A percentile compares a stretch with the other conserved stretches of the same genome.
These are phyloP conservation scores for Scortum barcoo DNA, from an alignment of 2,113 vertebrate genomes.

Conservation along the genomic window DNA sequence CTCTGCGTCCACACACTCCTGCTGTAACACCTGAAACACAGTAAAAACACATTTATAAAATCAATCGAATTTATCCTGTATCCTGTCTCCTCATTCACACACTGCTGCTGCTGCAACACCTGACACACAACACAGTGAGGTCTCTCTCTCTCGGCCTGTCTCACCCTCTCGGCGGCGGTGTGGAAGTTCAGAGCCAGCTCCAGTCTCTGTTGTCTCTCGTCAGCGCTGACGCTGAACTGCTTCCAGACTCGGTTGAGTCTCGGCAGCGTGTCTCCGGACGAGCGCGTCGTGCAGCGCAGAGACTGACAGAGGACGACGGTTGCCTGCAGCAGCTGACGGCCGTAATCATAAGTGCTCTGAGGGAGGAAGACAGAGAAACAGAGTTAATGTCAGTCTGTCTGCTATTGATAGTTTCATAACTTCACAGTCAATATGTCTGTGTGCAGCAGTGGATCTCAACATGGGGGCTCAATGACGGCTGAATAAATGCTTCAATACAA, in stretches of 20 bases:
- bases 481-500: no score
- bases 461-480: no score
- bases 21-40: conserved; percentile 88
- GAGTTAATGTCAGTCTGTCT: background rate
- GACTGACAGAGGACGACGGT: conserved; percentile 98
- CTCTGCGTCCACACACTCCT: conserved; percentile 89
- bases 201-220: conserved; percentile 93
- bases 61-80: no score
- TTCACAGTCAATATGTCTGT: no score
- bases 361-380: background rate
- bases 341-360: conserved; percentile 98
- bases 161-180: conserved; percentile 91
- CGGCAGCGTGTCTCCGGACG: conserved; percentile 96
- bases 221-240: conserved; percentile 93
- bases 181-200: conserved; percentile 94
- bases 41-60: no score
- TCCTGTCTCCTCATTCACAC: background rate
- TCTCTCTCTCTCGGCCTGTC: conserved; percentile 17
- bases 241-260: conserved; percentile 97
- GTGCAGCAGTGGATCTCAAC: no score
- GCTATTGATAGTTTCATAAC: background rate
- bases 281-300: conserved; percentile 94
- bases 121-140: background rate
- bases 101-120: background rate
- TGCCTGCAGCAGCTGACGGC: conserved; percentile 96